Base-by-base conservation (phyloP, 2,113 vertebrate species). In the Sylvietta virens region DNA sequence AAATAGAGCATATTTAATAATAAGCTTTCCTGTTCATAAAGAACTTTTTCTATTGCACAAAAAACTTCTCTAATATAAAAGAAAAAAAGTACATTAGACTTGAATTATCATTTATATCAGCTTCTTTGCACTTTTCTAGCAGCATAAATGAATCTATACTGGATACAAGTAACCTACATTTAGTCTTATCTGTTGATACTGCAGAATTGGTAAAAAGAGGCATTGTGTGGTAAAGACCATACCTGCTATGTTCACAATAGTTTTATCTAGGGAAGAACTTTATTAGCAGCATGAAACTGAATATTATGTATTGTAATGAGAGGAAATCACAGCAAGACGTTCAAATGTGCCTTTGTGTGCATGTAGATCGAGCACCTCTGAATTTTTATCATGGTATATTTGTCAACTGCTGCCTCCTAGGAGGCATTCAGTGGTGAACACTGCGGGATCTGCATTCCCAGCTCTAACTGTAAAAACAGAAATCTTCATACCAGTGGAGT, bases 1-100 rank as follows among this genome's bases (percentile, higher is more conserved):
- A 96, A 97, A 97, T 81, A 97, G 73, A 97, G 80, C 13, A 13
- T 96, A 37, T 72, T 95, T 94, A 84, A 5, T 77, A 88, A 72
- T 89, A 89, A 90, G 33, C 15, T 90, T 95, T 91, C n/a, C 19
- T 77, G 28, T 56, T 84, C 66, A 81, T 77, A 86, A 95, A 92
- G 71, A 95, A 64, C 54, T 44, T 72, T 26, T 76, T 71, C 45
- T 88, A 39, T 77, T 64, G 78, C 42, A 90, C 81, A 86, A 77
- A 95, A 87, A 85, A 22, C 23, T 91, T 82, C 35, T 50, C 18
- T 77, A 64, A 61, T 47, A 72, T 22, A 91, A 91, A 74, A 91
- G 57, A 88, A 80, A 40, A 37, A 87, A 88, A 56, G 62, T 54
- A 51, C 42, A 50, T 85, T 77, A 85, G 62, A 61, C 33, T 87